Evolutionary conservation across 2,113 vertebrate genomes (phyloP), one percentile per base, ranked within the genome.

Genomic region (Poeciliopsis occidentalis): DNA sequence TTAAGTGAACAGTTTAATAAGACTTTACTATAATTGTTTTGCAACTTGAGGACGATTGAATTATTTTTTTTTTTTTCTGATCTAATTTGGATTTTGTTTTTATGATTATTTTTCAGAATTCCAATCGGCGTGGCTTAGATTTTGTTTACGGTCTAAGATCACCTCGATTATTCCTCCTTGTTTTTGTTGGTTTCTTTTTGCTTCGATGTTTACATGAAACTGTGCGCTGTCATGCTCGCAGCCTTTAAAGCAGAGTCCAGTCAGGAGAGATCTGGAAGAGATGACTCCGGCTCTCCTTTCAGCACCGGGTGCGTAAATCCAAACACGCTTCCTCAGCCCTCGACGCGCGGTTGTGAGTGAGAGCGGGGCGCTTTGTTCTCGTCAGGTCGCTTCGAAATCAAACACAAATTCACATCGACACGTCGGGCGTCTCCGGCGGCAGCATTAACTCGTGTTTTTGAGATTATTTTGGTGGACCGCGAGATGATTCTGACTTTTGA

Each of bases 391-490:
- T 19, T 74, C 32, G 71, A 63, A 30, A 68, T 47, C 15, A 81
- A 82, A 85, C 71, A 71, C 69, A 83, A 71, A 71, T 70, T 51
- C 12, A 69, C 61, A 60, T 67, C 39, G 37, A 8, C 30, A 64
- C 64, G 32, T 67, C 8, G 37, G 77, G 73, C 79, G 69, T 76
- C 67, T 64, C 12, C 4, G 64, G 76, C 60, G 3, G 30, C 69
- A 83, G 76, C 83, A 84, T 88, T 85, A 84, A 87, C 79, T 74
- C 37, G 67, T 67, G 64, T 79, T 72, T 37, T 81, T 83, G 78
- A 88, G 67, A 84, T 73, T 73, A 68, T 65, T 82, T 41, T 34
- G 60, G 32, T 47, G 39, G 66, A 74, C 57, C 76, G 77, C 80
- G 76, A 84, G 65, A 74, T 69, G 74, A 78, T 79, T 82, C 37